Evolutionary conservation across 2,113 vertebrate species (phyloP).

Genomic region (Riparia riparia): DNA sequence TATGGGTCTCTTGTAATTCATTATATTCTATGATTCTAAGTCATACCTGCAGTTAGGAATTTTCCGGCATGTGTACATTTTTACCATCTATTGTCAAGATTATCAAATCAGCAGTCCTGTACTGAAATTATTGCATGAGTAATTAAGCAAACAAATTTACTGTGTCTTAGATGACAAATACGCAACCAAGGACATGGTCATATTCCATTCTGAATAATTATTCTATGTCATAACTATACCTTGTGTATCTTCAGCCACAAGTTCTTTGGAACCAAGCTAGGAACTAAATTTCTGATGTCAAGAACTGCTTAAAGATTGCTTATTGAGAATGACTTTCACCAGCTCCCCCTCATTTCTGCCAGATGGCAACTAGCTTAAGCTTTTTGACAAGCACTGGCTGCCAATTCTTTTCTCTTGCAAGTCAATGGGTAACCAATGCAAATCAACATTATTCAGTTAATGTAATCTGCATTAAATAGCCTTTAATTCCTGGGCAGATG

Average conservation of each 20-base stretch:
- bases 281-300: slow-evolving; percentile 20
- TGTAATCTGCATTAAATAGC: neutral
- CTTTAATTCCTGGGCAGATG: neutral
- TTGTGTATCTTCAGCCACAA: neutral
- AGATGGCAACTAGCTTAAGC: slow-evolving; percentile 13
- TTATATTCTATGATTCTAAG: neutral
- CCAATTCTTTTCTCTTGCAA: neutral
- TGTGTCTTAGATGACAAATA: neutral
- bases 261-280: neutral
- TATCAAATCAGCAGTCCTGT: neutral
- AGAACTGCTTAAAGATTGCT: neutral
- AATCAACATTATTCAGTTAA: neutral
- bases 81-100: neutral
- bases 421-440: neutral
- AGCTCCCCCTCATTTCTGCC: slow-evolving; percentile 12
- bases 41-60: neutral
- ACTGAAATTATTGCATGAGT: neutral
- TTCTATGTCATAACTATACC: neutral
- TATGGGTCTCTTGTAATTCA: neutral
- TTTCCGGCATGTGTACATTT: neutral
- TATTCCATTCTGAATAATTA: neutral
- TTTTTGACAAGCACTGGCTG: neutral
- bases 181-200: neutral
- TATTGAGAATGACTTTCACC: slow-evolving; percentile 14
- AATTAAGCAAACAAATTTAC: neutral